Percentiles rank a stretch among this genome's conserved stretches.
These are phyloP conservation scores for Strigamia crassipes DNA, from an alignment of 2,888 invertebrate genomes.

Conservation along the genomic window DNA sequence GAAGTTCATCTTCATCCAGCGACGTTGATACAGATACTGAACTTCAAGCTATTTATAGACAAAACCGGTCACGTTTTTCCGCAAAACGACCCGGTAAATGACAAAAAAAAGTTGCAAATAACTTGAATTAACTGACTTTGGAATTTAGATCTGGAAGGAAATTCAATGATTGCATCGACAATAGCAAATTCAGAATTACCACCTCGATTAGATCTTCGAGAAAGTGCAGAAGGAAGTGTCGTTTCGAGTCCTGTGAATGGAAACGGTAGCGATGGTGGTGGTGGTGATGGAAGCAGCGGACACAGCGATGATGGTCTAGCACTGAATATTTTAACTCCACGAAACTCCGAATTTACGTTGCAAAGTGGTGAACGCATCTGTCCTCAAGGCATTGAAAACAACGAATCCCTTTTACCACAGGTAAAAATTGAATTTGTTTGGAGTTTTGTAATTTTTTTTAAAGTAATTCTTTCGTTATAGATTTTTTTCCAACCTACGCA, in stretches of 20 bases:
- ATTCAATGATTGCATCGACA: not conserved
- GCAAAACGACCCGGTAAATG: not conserved
- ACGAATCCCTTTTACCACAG: not conserved
- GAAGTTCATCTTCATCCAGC: not conserved
- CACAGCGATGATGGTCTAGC: not conserved
- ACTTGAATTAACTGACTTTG: not conserved
- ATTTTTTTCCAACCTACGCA: not conserved
- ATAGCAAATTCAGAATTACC: not conserved
- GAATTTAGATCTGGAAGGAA: not conserved
- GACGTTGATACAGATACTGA: not conserved
- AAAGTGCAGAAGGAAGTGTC: constrained; percentile 27
- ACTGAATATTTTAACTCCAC: not conserved
- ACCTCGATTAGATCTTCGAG: not conserved
- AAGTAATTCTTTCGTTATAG: not conserved
- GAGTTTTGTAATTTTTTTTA: not conserved
- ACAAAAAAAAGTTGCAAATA: not conserved
- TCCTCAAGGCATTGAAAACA: not conserved
- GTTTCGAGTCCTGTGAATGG: not conserved
- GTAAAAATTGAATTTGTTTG: not conserved
- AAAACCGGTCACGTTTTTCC: not conserved
- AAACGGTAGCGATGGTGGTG: not conserved
- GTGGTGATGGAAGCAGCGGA: constrained; percentile 6
- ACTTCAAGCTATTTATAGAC: not conserved
- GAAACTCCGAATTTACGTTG: not conserved
- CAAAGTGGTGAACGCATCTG: not conserved